A percentile compares a stretch with the other conserved stretches of the same genome.
phyloP scores from a whole-genome alignment of 2,797 vertebrate species.

The Pterois miles region DNA sequence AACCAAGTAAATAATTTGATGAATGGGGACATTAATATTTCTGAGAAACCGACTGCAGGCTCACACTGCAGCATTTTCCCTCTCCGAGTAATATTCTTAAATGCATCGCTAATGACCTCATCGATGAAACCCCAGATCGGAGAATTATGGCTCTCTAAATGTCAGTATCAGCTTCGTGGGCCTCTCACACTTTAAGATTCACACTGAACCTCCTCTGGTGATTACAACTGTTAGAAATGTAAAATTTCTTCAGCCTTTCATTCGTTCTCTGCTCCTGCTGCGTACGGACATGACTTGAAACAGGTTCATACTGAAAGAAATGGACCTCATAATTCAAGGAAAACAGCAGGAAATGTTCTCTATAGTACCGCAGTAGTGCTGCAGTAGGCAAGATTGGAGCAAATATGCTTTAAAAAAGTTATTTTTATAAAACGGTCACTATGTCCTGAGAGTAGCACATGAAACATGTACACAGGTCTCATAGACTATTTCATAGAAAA shows the following conservation, averaged over 20 bases:
- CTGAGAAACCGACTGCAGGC: slow-evolving; percentile 23
- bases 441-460: too few species aligned
- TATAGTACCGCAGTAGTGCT: too few species aligned
- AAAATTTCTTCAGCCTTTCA: slow-evolving; percentile 6
- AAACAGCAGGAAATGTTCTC: slow-evolving; percentile 4
- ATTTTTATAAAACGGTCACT: too few species aligned
- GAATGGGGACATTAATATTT: slow-evolving; percentile 22
- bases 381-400: too few species aligned
- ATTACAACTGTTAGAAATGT: slow-evolving; percentile 5
- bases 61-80: slow-evolving; percentile 26
- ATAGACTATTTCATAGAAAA: too few species aligned
- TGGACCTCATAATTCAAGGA: not conserved
- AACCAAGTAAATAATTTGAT: slow-evolving; percentile 52
- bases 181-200: not conserved
- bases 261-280: slow-evolving; percentile 19
- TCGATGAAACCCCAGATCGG: slow-evolving; percentile 42
- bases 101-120: slow-evolving; percentile 51
- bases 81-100: slow-evolving; percentile 33
- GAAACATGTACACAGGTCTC: too few species aligned
- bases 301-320: slow-evolving; percentile 10
- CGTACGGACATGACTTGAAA: slow-evolving; percentile 1
- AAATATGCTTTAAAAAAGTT: too few species aligned
- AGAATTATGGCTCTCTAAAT: slow-evolving; percentile 32
- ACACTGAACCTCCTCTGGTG: not conserved
- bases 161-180: slow-evolving; percentile 14